Conservation (phyloP, 2,888 invertebrate species). For the Salpingus planirostris region DNA sequence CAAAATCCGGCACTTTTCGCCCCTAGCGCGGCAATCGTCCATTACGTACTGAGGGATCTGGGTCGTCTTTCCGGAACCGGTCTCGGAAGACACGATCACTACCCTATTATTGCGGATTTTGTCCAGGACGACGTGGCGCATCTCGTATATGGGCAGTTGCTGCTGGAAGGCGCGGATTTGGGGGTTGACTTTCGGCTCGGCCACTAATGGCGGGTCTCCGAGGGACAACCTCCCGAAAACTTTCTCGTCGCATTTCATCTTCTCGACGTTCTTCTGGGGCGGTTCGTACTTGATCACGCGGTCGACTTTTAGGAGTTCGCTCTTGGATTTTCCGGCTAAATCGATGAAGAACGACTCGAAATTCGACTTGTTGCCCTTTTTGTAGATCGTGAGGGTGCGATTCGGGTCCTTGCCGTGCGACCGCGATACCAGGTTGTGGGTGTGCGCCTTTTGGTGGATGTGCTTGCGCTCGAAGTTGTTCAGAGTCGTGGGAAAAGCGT, state of each 20-base stretch:
- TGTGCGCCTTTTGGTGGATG: conserved; percentile 61
- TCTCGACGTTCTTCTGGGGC: background rate
- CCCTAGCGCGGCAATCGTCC: conserved; percentile 57
- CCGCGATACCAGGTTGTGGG: conserved; percentile 66
- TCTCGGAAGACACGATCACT: conserved; percentile 71
- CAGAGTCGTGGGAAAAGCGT: conserved; percentile 56
- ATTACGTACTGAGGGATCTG: conserved; percentile 91
- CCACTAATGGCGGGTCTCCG: conserved; percentile 27
- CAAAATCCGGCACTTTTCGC: conserved; percentile 69
- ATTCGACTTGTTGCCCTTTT: conserved; percentile 18
- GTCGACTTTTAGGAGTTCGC: conserved; percentile 7
- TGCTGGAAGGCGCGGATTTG: conserved; percentile 47
- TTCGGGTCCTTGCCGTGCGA: conserved; percentile 63
- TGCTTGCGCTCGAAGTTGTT: conserved; percentile 72
- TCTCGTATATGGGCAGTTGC: conserved; percentile 60
- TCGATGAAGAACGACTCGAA: conserved; percentile 20
- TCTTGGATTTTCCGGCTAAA: conserved; percentile 12
- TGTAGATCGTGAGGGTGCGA: conserved; percentile 24
- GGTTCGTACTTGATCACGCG: background rate
- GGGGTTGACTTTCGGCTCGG: background rate
- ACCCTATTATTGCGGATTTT: conserved; percentile 59
- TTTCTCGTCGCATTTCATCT: conserved; percentile 15
- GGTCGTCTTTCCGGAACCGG: conserved; percentile 92
- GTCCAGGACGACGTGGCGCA: conserved; percentile 57
- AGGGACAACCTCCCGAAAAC: conserved; percentile 21